Evolutionary conservation across 1,140 invertebrate genomes (phyloP), one percentile per base, ranked within the genome.

Genomic region (Lasioglossum albipes): DNA sequence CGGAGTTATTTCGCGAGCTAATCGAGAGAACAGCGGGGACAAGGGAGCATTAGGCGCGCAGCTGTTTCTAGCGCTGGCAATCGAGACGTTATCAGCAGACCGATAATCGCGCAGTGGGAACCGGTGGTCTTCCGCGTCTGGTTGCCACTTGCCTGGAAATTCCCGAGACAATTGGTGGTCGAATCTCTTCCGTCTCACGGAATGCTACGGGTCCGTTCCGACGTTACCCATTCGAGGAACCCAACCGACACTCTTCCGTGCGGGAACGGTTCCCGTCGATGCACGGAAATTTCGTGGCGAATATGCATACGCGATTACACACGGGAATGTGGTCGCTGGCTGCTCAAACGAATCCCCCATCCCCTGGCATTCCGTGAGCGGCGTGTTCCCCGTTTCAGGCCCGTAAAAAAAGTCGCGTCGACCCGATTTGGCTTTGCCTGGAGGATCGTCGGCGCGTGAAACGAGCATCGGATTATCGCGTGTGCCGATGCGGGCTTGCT

Each of bases 121-220:
- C 57, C 36, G 36, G 36, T 5, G 16, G 27, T 13, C 59, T 27
- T 54, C 18, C 54, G 52, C 16, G 16, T 75, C 73, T 42, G n/a
- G 16, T 31, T 31, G n/a, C 73, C 73, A 20, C 42, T 80, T 62
- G 52, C 57, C 65, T 22, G 72, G 72, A 80, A 80, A 75, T 75
- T 80, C 79, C 68, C 70, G 22, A 79, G 77, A 74, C 70, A 80
- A 80, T 75, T 27, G 54, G 61, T 54, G 72, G 49, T 66, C 66
- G 57, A 36, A 66, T 36, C 31, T 27, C 12, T 20, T 12, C 42
- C 13, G 7, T 9, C 18, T 12, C 16, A 16, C 13, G 20, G 49
- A 73, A 67, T 36, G 59, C 75, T n/a, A 12, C 61, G 13, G 31
- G 22, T 7, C 22, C 22, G n/a, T n/a, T 13, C 41, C 52, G n/a